Conservation (phyloP, 2,113 vertebrate species). For the Hippopotamus amphibius region DNA sequence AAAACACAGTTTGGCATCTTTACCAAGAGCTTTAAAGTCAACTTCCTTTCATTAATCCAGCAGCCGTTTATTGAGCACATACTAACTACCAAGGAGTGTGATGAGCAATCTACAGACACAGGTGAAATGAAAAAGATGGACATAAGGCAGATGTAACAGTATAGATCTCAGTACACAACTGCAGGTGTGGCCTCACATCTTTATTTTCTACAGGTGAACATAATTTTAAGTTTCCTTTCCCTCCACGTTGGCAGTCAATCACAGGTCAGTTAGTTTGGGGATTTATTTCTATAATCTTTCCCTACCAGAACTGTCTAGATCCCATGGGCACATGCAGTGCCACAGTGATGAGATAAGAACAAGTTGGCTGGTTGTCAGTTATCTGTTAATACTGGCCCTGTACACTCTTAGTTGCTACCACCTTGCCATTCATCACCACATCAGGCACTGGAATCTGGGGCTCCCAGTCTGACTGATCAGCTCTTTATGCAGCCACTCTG, state of each 20-base stretch:
- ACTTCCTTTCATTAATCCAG: neutral
- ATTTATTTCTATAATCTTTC: neutral
- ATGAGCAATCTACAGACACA: neutral
- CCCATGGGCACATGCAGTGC: too few relatives aligned
- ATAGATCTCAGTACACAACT: neutral
- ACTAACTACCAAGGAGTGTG: neutral
- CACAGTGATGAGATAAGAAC: neutral
- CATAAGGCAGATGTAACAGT: neutral
- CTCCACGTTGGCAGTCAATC: neutral
- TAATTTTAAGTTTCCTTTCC: neutral
- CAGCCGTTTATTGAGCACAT: neutral
- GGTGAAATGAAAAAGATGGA: neutral
- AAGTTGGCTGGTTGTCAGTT: neutral
- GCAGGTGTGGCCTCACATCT: neutral
- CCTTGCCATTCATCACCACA: neutral
- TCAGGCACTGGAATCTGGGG: neutral
- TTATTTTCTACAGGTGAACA: neutral
- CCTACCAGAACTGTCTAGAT: neutral
- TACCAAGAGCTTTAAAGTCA: neutral
- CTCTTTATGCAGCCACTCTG: neutral
- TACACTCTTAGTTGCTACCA: neutral
- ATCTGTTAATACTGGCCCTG: neutral
- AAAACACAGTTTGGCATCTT: neutral
- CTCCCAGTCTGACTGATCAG: neutral
- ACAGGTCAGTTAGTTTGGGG: neutral